Base-by-base conservation (phyloP, 2,113 vertebrate species). In the Grantiella picta region DNA sequence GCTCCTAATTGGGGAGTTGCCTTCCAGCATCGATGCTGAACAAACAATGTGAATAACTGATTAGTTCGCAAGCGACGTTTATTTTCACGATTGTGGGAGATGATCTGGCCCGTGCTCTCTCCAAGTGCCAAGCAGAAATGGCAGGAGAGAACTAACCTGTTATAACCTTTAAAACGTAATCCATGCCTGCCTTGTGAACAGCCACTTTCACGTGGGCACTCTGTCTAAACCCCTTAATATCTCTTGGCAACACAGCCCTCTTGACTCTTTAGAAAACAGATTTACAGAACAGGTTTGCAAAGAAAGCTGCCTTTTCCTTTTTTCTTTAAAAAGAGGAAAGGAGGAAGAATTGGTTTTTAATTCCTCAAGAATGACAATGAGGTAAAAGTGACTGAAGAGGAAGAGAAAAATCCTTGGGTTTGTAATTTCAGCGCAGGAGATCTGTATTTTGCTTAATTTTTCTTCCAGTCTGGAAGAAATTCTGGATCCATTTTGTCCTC, bases 401-500 rank as follows among this genome's bases (percentile, higher is more conserved):
- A 90, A 90, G 50, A 78, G 57, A 45, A 78, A 94, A 93, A 92
- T 76, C 71, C 9, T 2, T 15, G 25, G 49, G 60, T 94, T 90
- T 95, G 78, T 95, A 85, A 95, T 65, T 77, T 88, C 61, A 2
- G 75, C 76, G 50, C 53, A 69, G 36, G 35, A 86, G 56, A 77
- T 64, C 49, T 16, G 31, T 36, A 73, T 85, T 90, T 88, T 40
- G 57, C 24, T 36, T 50, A 15, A 7, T 42, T 66, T 85, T 69
- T 45, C 25, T 44, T 21, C 25, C 80, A 90, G 57, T 82, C 94
- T 96, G 83, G 83, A 94, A 89, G 68, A 94, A 92, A 95, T 73
- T 78, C 95, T 90, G 92, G 60, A 95, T 94, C 96, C 94, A 95
- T 96, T 94, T 93, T 95, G 94, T 91, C 75, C 95, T 90, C 97